A percentile compares a stretch with the other conserved stretches of the same genome.
phyloP scores from a whole-genome alignment of 2,888 invertebrate species.

The Hymenopus coronatus region DNA sequence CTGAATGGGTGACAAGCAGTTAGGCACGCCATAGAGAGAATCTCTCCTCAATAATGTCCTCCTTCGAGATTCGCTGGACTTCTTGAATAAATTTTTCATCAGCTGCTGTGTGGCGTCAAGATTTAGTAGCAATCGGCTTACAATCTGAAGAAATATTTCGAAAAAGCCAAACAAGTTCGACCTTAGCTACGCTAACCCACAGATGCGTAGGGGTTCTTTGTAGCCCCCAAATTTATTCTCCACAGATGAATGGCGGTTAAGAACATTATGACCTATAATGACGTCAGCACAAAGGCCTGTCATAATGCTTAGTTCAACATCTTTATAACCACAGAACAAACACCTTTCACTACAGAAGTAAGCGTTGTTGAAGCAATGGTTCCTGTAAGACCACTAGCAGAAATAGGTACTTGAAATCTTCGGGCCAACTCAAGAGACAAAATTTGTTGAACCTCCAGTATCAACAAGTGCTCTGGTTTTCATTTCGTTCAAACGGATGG shows the following conservation, averaged over 20 bases:
- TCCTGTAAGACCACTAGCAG: no score
- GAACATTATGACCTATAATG: conserved; percentile 3
- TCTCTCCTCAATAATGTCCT: neutral
- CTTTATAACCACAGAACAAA: no score
- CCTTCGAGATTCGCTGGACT: neutral
- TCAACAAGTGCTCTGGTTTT: no score
- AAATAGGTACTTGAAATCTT: no score
- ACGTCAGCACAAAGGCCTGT: neutral
- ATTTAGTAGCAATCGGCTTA: conserved; percentile 13
- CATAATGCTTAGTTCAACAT: no score
- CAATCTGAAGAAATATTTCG: neutral
- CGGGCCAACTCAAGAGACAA: no score
- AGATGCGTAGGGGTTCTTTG: neutral
- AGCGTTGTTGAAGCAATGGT: no score
- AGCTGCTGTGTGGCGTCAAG: neutral
- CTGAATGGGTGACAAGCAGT: conserved; percentile 30
- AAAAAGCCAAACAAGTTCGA: neutral
- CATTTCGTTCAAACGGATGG: no score
- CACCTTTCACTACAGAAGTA: no score
- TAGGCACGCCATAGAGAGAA: conserved; percentile 27
- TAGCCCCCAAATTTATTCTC: neutral
- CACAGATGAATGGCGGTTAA: neutral
- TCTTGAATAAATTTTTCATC: neutral
- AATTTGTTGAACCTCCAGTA: no score
- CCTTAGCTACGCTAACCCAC: no score